Evolutionary conservation across 2,113 vertebrate species (phyloP), one percentile per base, ranked within the genome.

Genomic region (Pseudopipra pipra): DNA sequence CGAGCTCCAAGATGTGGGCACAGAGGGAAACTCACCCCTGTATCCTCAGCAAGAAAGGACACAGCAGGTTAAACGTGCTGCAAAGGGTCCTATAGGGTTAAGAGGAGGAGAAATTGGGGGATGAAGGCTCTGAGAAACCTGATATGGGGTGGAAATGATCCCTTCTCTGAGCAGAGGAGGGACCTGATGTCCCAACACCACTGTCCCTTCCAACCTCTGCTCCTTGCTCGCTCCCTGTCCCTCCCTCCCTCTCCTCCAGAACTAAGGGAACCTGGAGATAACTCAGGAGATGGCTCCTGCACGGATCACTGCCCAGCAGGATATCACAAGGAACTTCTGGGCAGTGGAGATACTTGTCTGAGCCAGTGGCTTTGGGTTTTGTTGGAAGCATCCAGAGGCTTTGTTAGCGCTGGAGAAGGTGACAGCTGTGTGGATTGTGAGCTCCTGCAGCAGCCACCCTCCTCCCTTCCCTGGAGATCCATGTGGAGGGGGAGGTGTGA

Each of bases 211-310:
- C 56, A 31, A 3, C 1, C 39, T 9, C 58, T 19, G 62, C 85
- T 76, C 66, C 0, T 0, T 0, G 5, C 27, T 17, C 8, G 1
- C 25, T 47, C 27, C 47, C 56, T 16, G 13, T n/a, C 58, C 19
- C 59, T 59, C 21, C 24, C 11, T 13, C 39, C 39, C 39, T 39
- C 44, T 20, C 49, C 49, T 27, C 49, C 30, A 37, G 68, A 35
- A 20, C 5, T 0, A 44, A 41, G 44, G 43, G 56, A 75, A 16
- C 35, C 14, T 28, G 21, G 21, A 9, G 59, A 8, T 0, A 5
- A 27, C 37, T 28, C 7, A 5, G 2, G 17, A 22, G 27, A 8
- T 0, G 9, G 18, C 13, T 55, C 47, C 81, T 35, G 35, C 65
- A 70, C 2, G 14, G 28, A 7, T 9, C 6, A 2, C 62, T 41